A percentile compares a stretch with the other conserved stretches of the same genome.
These are phyloP conservation scores for Megaustenia siamemsis DNA, from an alignment of 2,888 invertebrate species.

Conservation along the genomic window DNA sequence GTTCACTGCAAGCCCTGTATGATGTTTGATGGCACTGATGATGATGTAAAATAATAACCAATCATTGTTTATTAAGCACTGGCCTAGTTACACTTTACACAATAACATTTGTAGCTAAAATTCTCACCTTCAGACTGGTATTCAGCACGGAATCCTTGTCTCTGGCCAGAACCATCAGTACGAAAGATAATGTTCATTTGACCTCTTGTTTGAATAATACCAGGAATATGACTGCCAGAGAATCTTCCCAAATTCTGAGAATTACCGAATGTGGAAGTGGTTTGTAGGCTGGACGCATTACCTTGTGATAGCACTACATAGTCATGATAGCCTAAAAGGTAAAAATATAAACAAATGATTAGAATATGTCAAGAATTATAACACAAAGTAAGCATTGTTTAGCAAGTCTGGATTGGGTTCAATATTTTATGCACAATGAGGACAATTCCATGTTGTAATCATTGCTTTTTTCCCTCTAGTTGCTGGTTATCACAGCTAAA, in stretches of 20 bases:
- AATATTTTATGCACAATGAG: too few relatives aligned
- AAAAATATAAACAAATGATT: too few relatives aligned
- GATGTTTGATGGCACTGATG: too few relatives aligned
- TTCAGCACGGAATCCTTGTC: slow-evolving; percentile 2
- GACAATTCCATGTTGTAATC: too few relatives aligned
- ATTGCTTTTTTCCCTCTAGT: too few relatives aligned
- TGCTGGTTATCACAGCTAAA: too few relatives aligned
- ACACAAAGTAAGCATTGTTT: too few relatives aligned
- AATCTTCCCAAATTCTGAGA: neutral
- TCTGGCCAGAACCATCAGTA: neutral
- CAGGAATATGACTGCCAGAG: slow-evolving; percentile 5
- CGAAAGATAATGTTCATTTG: slow-evolving; percentile 7
- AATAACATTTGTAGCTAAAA: neutral
- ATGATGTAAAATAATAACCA: too few relatives aligned
- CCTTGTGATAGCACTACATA: neutral
- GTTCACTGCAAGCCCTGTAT: too few relatives aligned
- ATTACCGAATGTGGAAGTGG: neutral
- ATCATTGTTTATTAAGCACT: too few relatives aligned
- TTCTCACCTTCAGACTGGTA: slow-evolving; percentile 33
- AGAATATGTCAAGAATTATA: too few relatives aligned
- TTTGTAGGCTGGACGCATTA: neutral
- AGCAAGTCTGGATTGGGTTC: too few relatives aligned
- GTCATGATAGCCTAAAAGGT: slow-evolving; percentile 17
- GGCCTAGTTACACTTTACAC: neutral
- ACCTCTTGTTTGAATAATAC: neutral